Conservation (phyloP, 2,888 invertebrate species). For the Netelia melanura region DNA sequence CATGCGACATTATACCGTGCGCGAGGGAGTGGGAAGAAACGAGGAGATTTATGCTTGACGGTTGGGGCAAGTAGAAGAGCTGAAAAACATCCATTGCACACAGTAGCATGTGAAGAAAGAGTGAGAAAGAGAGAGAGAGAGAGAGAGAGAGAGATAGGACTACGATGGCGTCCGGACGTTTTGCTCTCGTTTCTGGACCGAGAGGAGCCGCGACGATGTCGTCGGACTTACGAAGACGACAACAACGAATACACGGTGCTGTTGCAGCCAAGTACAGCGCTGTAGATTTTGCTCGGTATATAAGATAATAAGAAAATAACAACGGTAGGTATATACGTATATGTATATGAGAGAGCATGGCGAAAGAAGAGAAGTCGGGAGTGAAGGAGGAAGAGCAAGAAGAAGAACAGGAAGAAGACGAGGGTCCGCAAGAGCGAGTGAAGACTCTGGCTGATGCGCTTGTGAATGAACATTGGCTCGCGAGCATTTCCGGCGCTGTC, state of each 20-base stretch:
- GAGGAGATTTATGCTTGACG: conserved; percentile 80
- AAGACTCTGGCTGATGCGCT: conserved; percentile 72
- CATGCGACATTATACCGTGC: conserved; percentile 25
- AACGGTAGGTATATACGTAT: not conserved
- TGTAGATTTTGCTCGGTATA: conserved; percentile 44
- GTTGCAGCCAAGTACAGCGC: conserved; percentile 47
- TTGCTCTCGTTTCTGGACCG: conserved; percentile 75
- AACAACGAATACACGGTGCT: conserved; percentile 60
- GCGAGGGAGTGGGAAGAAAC: conserved; percentile 70
- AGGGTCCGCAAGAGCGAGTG: conserved; percentile 68
- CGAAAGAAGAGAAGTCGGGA: conserved; percentile 56
- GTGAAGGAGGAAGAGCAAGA: conserved; percentile 65
- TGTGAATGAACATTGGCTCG: conserved; percentile 85
- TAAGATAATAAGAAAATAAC: conserved; percentile 41
- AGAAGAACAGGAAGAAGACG: conserved; percentile 73
- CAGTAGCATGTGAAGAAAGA: conserved; percentile 52
- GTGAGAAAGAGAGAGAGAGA: conserved; percentile 15
- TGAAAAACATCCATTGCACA: conserved; percentile 22
- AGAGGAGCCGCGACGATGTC: conserved; percentile 71
- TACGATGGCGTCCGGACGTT: conserved; percentile 79
- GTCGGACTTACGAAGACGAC: conserved; percentile 65
- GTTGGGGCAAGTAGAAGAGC: conserved; percentile 51
- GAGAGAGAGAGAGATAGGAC: conserved; percentile 61
- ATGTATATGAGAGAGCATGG: not conserved
- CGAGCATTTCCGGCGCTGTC: conserved; percentile 83